phyloP scores from a whole-genome alignment of 2,888 invertebrate species.

The Amphipyra berbera region DNA sequence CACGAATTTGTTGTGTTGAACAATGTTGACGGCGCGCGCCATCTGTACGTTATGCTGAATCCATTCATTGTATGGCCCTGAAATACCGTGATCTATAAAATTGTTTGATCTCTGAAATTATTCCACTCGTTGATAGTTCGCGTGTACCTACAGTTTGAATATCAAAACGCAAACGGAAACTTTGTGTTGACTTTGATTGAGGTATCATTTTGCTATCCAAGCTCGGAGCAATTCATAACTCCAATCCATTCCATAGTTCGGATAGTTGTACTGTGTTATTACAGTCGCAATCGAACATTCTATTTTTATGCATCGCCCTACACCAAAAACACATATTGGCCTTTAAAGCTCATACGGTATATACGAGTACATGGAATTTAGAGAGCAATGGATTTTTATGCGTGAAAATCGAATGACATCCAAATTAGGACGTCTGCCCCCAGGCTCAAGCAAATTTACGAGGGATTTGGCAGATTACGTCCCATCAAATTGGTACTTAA shows the following conservation, averaged over 20 bases:
- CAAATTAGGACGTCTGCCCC: slow-evolving; percentile 47
- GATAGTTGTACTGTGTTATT: slow-evolving; percentile 13
- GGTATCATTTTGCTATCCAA: slow-evolving; percentile 35
- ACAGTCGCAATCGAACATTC: slow-evolving; percentile 2
- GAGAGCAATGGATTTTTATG: slow-evolving; percentile 38
- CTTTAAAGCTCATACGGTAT: not conserved
- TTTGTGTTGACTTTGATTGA: slow-evolving; percentile 55
- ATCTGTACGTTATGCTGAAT: slow-evolving; percentile 50
- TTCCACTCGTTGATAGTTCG: slow-evolving; percentile 46
- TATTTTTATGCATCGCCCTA: not conserved
- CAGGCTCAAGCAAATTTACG: slow-evolving; percentile 47
- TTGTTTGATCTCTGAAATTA: slow-evolving; percentile 53
- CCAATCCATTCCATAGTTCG: slow-evolving; percentile 5
- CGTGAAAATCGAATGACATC: slow-evolving; percentile 42
- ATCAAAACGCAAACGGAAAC: slow-evolving; percentile 48
- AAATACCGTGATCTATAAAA: slow-evolving; percentile 53
- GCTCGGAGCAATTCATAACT: slow-evolving; percentile 31
- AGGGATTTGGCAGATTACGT: slow-evolving; percentile 49
- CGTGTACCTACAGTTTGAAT: slow-evolving; percentile 46
- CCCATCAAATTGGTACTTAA: slow-evolving; percentile 42
- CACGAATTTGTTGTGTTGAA: slow-evolving; percentile 71
- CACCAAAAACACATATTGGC: not conserved
- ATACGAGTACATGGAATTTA: not conserved
- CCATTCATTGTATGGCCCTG: slow-evolving; percentile 41
- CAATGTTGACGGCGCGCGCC: slow-evolving; percentile 55